phyloP scores from a whole-genome alignment of 1,140 invertebrate genomes.

The Trachymyrmex septentrionalis region DNA sequence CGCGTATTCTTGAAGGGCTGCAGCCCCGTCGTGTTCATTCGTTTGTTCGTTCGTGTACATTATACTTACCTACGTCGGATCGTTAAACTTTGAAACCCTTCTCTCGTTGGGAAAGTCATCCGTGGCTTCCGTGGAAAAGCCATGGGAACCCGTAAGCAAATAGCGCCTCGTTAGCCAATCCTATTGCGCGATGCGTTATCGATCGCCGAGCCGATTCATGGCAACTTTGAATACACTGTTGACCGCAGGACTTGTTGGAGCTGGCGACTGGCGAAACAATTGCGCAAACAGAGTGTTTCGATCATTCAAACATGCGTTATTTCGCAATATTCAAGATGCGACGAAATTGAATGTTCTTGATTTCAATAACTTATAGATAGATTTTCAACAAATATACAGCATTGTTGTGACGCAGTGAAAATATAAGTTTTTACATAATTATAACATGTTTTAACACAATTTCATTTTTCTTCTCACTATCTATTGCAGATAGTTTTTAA shows the following conservation, averaged over 20 bases:
- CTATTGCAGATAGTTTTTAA: neutral
- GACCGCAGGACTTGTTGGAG: slow-evolving; percentile 53
- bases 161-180: slow-evolving; percentile 74
- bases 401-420: too few relatives aligned
- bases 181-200: slow-evolving; percentile 63
- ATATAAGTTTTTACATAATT: neutral
- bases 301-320: slow-evolving; percentile 15
- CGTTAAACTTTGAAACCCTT: slow-evolving; percentile 66
- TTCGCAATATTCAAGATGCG: neutral
- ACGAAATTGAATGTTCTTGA: slow-evolving; percentile 7
- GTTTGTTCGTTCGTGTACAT: slow-evolving; percentile 24
- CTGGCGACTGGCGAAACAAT: slow-evolving; percentile 48
- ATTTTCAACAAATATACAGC: neutral
- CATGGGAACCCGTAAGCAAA: slow-evolving; percentile 70
- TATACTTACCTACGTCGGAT: slow-evolving; percentile 9
- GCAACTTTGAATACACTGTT: slow-evolving; percentile 66
- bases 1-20: slow-evolving; percentile 1
- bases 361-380: neutral
- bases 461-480: neutral
- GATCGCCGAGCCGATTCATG: slow-evolving; percentile 65
- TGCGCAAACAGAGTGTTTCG: slow-evolving; percentile 41
- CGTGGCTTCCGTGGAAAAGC: slow-evolving; percentile 52
- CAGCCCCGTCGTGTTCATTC: slow-evolving; percentile 7
- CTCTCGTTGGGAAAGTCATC: slow-evolving; percentile 53
- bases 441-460: neutral